These are phyloP conservation scores for Hirtodrosophila alboralis DNA, from an alignment of 2,888 invertebrate species.

Conservation along the genomic window DNA sequence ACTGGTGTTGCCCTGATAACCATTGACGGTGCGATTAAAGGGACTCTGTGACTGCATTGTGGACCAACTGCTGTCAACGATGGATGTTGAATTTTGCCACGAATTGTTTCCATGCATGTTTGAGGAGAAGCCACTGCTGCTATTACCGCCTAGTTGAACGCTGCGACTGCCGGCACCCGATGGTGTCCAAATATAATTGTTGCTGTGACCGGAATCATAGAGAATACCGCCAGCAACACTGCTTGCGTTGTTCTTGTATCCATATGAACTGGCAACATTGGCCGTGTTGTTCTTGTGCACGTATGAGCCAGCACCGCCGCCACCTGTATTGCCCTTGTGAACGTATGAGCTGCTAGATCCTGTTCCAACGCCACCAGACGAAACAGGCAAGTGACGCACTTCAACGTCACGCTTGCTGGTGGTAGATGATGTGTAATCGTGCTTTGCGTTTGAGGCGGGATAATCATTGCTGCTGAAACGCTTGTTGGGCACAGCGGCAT, in stretches of 20 bases:
- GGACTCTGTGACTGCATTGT: constrained; percentile 82
- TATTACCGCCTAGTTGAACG: constrained; percentile 63
- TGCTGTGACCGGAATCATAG: constrained; percentile 76
- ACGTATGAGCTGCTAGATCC: constrained; percentile 71
- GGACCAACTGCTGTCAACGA: constrained; percentile 81
- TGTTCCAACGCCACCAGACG: constrained; percentile 52
- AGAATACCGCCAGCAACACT: constrained; percentile 62
- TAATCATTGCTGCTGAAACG: constrained; percentile 77
- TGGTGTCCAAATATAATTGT: constrained; percentile 71
- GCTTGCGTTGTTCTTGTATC: constrained; percentile 60
- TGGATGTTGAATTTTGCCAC: constrained; percentile 79
- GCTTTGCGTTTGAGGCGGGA: constrained; percentile 69
- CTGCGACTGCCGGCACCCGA: constrained; percentile 65
- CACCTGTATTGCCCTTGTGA: constrained; percentile 52
- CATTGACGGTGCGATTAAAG: constrained; percentile 83
- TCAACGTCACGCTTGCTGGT: constrained; percentile 82
- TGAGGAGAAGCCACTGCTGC: constrained; percentile 81
- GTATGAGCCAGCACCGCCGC: constrained; percentile 63
- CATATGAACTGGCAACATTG: constrained; percentile 63
- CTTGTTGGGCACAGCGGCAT: constrained; percentile 72
- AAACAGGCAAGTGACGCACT: constrained; percentile 78
- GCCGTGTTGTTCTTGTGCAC: constrained; percentile 60
- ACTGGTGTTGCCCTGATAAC: constrained; percentile 73
- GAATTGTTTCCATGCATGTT: constrained; percentile 74
- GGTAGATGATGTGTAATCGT: constrained; percentile 72